Evolutionary conservation across 2,113 vertebrate genomes (phyloP), one percentile per base, ranked within the genome.

Genomic region (Ranitomeya imitator): DNA sequence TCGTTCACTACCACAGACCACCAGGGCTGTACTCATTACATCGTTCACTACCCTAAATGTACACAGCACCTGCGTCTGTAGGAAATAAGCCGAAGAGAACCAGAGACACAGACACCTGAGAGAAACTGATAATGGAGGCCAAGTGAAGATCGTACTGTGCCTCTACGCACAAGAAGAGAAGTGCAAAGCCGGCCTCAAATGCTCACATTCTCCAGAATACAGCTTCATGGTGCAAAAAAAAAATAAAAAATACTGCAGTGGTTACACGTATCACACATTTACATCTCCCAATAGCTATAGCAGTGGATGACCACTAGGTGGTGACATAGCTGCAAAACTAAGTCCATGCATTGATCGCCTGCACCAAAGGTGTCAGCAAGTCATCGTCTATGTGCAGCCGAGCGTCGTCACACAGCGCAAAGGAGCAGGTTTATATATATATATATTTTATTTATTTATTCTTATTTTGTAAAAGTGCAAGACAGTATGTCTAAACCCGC

Each of bases 221-320:
- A 76, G 45, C 26, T 6, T 45, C 14, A 76, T 18, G 9, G 18
- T 52, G 7, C 45, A 31, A 31, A 31, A 31, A 31, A 31, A 31
- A 31, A 31, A 31, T 15, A 19, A 11, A 78, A 54, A 14, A 78
- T 52, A 45, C 37, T 71, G 69, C 69, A 71, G 37, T 15, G 69
- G 13, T 31, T 26, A 69, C 65, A 12, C n/a, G 4, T 23, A 2
- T 71, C 26, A 31, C 26, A 37, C 26, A 0, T 7, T 16, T 31
- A 12, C 0, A 78, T 52, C 12, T n/a, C 14, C 12, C 52, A 23
- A 12, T 2, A 6, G 76, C 45, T 67, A 31, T 74, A 45, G 15
- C 67, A 45, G 16, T 60, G 54, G 0, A 13, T 26, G 54, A 3
- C 54, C 85, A 79, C 85, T 86, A 86, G 85, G 76, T 78, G 85